Evolutionary conservation across 2,113 vertebrate species (phyloP).

Genomic region (Brachionichthys hirsutus): DNA sequence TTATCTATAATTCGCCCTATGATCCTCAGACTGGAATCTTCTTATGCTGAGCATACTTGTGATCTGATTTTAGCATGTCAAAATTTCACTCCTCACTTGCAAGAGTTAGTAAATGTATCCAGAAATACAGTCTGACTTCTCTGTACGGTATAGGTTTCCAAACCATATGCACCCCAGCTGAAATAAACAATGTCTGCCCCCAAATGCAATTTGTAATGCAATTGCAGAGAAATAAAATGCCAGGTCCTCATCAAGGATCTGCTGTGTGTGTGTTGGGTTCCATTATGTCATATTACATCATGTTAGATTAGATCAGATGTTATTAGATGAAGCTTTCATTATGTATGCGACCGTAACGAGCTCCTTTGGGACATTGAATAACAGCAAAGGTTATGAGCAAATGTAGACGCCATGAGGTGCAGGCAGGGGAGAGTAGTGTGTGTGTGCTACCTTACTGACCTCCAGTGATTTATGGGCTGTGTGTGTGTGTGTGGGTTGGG

Average conservation of each 20-base stretch:
- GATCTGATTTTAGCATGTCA: slow-evolving; percentile 11
- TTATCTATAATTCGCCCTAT: neutral
- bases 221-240: slow-evolving; percentile 40
- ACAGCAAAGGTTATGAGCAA: slow-evolving; percentile 9
- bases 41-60: neutral
- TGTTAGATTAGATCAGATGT: slow-evolving; percentile 50
- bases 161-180: slow-evolving; percentile 4
- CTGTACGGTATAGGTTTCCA: neutral
- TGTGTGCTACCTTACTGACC: no score
- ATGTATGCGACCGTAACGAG: slow-evolving; percentile 50
- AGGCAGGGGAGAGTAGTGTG: neutral
- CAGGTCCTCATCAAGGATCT: slow-evolving; percentile 21
- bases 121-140: slow-evolving; percentile 27
- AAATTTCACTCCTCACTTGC: neutral
- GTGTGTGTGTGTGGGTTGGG: slow-evolving; percentile 1
- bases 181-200: slow-evolving; percentile 25
- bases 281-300: slow-evolving; percentile 57
- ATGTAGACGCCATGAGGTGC: neutral
- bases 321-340: slow-evolving; percentile 53
- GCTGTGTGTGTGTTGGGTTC: slow-evolving; percentile 44
- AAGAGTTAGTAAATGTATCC: slow-evolving; percentile 1
- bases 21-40: slow-evolving; percentile 1
- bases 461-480: no score
- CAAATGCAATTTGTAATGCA: slow-evolving; percentile 46
- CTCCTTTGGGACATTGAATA: slow-evolving; percentile 10